These are phyloP conservation scores for Trichonephila clavata DNA, from an alignment of 1,140 invertebrate species.

Conservation along the genomic window DNA sequence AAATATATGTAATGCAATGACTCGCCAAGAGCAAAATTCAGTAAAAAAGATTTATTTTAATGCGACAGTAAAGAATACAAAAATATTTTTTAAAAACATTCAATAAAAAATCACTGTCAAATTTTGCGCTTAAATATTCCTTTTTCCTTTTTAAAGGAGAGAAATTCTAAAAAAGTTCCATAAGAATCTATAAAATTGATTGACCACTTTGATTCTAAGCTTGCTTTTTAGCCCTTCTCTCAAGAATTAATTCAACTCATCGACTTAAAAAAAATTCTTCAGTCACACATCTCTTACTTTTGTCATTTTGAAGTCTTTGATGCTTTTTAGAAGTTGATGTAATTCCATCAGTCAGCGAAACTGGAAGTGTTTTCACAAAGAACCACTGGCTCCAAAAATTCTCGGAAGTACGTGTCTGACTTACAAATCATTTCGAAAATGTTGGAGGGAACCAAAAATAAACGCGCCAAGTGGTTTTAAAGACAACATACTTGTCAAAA, in stretches of 20 bases:
- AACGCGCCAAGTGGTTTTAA: background rate
- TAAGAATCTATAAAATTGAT: too few species aligned
- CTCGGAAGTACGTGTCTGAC: background rate
- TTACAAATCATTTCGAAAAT: background rate
- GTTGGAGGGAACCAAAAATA: background rate
- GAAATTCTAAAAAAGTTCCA: too few species aligned
- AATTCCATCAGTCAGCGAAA: background rate
- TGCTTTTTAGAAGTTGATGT: background rate
- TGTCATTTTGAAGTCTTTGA: background rate
- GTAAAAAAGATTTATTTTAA: too few species aligned
- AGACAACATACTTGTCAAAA: background rate
- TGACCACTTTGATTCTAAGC: too few species aligned
- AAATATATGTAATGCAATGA: too few species aligned
- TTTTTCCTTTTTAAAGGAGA: too few species aligned
- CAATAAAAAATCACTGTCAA: too few species aligned
- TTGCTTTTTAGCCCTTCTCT: too few species aligned
- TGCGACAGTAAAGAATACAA: too few species aligned
- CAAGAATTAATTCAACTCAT: background rate
- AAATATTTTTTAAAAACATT: too few species aligned
- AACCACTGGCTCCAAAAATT: background rate
- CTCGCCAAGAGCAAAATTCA: too few species aligned
- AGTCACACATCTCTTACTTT: background rate
- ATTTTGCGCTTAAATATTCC: too few species aligned
- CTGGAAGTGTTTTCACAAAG: slow-evolving; percentile 18
- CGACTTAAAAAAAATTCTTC: background rate